These are phyloP conservation scores for Procavia capensis DNA, from an alignment of 2,113 vertebrate species.

Conservation along the genomic window DNA sequence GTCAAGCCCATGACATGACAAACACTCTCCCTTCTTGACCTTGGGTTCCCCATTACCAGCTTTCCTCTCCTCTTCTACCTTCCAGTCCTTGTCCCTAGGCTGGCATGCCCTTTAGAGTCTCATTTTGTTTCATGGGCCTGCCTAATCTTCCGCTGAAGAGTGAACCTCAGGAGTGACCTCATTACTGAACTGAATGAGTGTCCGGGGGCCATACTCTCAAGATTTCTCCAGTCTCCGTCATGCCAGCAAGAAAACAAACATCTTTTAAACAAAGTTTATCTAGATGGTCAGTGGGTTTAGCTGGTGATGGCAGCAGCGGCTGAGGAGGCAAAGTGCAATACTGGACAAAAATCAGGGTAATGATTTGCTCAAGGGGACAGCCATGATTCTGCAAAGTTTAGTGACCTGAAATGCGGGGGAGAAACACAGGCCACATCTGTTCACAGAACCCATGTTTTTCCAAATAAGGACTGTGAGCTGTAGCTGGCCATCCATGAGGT, in stretches of 20 bases:
- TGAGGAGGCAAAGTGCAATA: background rate
- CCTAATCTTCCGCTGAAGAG: no score
- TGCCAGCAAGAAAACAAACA: background rate
- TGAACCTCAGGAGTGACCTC: no score
- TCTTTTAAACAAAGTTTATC: constrained; percentile 17
- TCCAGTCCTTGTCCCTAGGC: no score
- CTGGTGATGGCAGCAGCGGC: background rate
- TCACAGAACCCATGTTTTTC: background rate
- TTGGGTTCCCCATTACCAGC: no score
- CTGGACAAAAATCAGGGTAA: constrained; percentile 32
- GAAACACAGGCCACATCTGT: background rate
- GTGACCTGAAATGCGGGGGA: background rate
- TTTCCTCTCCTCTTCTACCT: no score
- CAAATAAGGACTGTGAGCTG: background rate
- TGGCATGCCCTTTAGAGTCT: no score
- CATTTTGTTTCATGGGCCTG: no score
- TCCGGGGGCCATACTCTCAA: no score
- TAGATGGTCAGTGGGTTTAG: background rate
- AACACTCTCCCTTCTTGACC: no score
- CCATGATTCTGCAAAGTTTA: constrained; percentile 8
- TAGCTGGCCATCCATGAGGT: background rate
- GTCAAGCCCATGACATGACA: no score
- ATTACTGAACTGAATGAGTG: no score
- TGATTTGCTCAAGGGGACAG: background rate
- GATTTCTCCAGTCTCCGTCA: no score